A percentile compares a stretch with the other conserved stretches of the same genome.
Evolutionary conservation across 2,797 vertebrate genomes (phyloP).

Genomic region (Mallotus villosus): DNA sequence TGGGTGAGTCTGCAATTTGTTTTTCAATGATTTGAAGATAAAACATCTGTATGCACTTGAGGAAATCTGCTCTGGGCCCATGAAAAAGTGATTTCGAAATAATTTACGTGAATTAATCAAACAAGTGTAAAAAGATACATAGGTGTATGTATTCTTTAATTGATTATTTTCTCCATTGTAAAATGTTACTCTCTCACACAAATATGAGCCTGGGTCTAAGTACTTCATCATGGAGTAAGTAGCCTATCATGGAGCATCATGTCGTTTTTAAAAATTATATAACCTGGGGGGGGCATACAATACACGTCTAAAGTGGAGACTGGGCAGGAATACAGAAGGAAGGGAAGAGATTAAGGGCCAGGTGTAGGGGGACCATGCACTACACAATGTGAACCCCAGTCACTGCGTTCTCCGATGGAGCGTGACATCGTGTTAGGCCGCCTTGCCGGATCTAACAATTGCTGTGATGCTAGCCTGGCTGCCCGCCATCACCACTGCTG

Average conservation of each 20-base stretch:
- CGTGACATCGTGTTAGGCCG: slow-evolving; percentile 71
- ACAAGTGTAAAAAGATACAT: too few relatives aligned
- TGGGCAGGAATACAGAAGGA: not conserved
- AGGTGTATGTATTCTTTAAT: too few relatives aligned
- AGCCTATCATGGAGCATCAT: too few relatives aligned
- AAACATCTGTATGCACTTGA: slow-evolving; percentile 37
- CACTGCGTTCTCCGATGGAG: slow-evolving; percentile 64
- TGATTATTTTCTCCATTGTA: too few relatives aligned
- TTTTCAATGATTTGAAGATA: slow-evolving; percentile 33
- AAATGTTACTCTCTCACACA: too few relatives aligned
- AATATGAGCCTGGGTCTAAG: too few relatives aligned
- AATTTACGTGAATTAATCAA: slow-evolving; percentile 7
- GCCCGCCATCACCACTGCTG: slow-evolving; percentile 36
- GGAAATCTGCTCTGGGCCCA: slow-evolving; percentile 12
- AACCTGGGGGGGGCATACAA: too few relatives aligned
- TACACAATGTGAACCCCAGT: slow-evolving; percentile 46
- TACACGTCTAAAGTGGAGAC: too few relatives aligned
- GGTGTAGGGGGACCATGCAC: slow-evolving; percentile 33
- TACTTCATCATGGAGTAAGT: too few relatives aligned
- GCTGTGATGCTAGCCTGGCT: slow-evolving; percentile 63
- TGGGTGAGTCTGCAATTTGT: slow-evolving; percentile 28
- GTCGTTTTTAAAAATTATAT: too few relatives aligned
- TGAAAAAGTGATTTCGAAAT: not conserved
- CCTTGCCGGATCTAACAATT: slow-evolving; percentile 68
- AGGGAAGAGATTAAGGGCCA: slow-evolving; percentile 27